phyloP scores from a whole-genome alignment of 2,888 invertebrate genomes.

The Pilophorus perplexus region DNA sequence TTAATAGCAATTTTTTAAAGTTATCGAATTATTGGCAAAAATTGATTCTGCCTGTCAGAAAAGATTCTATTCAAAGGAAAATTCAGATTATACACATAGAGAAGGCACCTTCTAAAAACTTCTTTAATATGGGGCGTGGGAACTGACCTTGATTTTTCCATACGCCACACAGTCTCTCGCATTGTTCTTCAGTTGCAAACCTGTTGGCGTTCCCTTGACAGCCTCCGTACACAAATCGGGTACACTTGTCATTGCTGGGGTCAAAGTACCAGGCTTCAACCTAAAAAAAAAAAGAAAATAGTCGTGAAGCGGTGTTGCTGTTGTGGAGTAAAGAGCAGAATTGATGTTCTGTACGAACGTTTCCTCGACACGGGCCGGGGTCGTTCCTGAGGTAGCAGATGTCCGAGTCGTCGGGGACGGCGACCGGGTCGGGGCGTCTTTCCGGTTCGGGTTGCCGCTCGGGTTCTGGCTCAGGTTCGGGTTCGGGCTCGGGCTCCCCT shows the following conservation, averaged over 20 bases:
- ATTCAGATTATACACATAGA: too few species aligned
- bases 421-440: slow-evolving; percentile 34
- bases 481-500: not conserved
- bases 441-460: not conserved
- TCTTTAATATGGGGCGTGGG: not conserved
- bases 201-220: slow-evolving; percentile 89
- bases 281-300: too few species aligned
- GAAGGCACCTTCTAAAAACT: not conserved
- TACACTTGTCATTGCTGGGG: slow-evolving; percentile 57
- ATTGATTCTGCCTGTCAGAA: too few species aligned
- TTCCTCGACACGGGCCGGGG: slow-evolving; percentile 66
- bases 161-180: slow-evolving; percentile 65
- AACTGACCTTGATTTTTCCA: slow-evolving; percentile 66
- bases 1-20: too few species aligned
- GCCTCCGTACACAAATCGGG: slow-evolving; percentile 77
- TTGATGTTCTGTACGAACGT: too few species aligned
- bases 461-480: not conserved
- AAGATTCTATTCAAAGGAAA: too few species aligned
- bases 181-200: slow-evolving; percentile 62
- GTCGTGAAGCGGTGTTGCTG: too few species aligned
- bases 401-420: slow-evolving; percentile 40
- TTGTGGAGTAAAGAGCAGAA: too few species aligned
- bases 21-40: too few species aligned
- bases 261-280: slow-evolving; percentile 75
- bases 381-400: slow-evolving; percentile 65